Evolutionary conservation across 2,888 invertebrate species (phyloP).

Genomic region (Melinaea menophilus): DNA sequence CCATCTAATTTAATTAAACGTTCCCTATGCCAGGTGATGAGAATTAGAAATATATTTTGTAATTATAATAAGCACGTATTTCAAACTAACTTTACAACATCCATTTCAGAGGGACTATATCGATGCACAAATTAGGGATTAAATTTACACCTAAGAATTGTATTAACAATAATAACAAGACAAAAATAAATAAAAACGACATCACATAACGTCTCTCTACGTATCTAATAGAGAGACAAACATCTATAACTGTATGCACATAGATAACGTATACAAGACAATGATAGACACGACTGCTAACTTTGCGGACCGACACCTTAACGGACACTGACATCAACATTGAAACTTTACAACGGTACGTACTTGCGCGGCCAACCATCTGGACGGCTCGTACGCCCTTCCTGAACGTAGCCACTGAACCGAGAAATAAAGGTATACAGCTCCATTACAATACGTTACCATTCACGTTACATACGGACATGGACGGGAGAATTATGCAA

Average conservation of each 20-base stretch:
- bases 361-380: constrained; percentile 99
- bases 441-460: constrained; percentile 41
- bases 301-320: constrained; percentile 49
- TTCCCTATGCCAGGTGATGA: constrained; percentile 64
- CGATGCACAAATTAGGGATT: constrained; percentile 70
- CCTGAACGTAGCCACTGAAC: constrained; percentile 99
- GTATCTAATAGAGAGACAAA: constrained; percentile 74
- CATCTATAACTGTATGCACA: constrained; percentile 75
- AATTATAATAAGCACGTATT: constrained; percentile 57
- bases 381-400: constrained; percentile 99
- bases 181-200: constrained; percentile 64
- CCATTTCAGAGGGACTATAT: constrained; percentile 72
- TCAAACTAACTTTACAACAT: constrained; percentile 69
- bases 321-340: constrained; percentile 35
- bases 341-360: constrained; percentile 73
- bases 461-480: constrained; percentile 25
- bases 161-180: constrained; percentile 67
- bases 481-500: constrained; percentile 38
- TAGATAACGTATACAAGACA: constrained; percentile 74
- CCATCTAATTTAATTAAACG: constrained; percentile 64
- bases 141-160: constrained; percentile 66
- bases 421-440: constrained; percentile 70
- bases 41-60: constrained; percentile 56
- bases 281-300: constrained; percentile 58
- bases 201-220: constrained; percentile 68